Evolutionary conservation across 2,888 invertebrate genomes (phyloP), one percentile per base, ranked within the genome.

Genomic region (Julus scandinavius): DNA sequence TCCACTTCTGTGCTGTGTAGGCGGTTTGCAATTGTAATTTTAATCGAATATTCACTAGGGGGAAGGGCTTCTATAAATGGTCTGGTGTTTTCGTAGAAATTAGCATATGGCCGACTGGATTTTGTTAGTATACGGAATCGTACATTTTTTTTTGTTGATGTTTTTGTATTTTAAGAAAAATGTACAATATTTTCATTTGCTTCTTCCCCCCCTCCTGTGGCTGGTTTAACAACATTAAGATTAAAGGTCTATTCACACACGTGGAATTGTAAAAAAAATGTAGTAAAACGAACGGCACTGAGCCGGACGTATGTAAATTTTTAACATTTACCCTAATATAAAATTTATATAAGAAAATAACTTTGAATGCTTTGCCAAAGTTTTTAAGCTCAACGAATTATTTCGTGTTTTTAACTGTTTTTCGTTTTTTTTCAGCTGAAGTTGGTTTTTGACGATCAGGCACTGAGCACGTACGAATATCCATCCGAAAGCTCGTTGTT

Each of bases 401-500:
- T 40, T 11, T 41, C n/a, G 1, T 84, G 1, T 84, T 84, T 84
- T n/a, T 84, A 84, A 84, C n/a, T 6, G 38, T 45, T 85, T 87
- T 29, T 72, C 1, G 29, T 45, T 72, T 80, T 15, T 80, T 88
- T 88, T 40, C 54, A 88, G 87, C 58, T 87, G n/a, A 87, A 88
- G 29, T 20, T 88, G 40, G 38, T 54, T 7, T 87, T 88, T 85
- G 87, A 88, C 29, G 88, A 88, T 41, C 40, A 72, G 17, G 83
- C 85, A 40, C 50, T 86, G 15, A 80, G 80, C 83, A 87, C 87
- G 15, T 88, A 87, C 29, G 88, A 88, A 84, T 88, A 88, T 84
- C 88, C 87, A 29, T 88, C 88, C n/a, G 88, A 88, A 72, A 40
- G 58, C 20, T 40, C 63, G 3, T 15, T 87, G 20, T 17, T 87